Percentiles rank a stretch among this genome's conserved stretches.
phyloP scores from a whole-genome alignment of 1,140 invertebrate species.

The Euwallacea fornicatus region DNA sequence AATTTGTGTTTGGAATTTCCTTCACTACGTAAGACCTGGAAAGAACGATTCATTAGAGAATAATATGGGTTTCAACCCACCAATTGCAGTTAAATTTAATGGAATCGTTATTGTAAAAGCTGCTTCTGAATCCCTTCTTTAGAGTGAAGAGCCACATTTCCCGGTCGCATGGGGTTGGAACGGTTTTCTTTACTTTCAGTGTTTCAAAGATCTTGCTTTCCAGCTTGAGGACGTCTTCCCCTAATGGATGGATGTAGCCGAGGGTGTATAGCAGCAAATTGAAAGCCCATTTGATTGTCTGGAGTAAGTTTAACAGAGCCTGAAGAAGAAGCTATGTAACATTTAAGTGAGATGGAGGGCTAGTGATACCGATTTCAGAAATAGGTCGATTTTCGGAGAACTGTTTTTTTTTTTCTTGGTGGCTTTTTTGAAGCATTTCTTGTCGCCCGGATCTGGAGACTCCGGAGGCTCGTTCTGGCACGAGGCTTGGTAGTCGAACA shows the following conservation, averaged over 20 bases:
- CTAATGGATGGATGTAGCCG: neutral
- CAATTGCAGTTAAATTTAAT: slow-evolving; percentile 44
- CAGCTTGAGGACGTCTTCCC: slow-evolving; percentile 38
- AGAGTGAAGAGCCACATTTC: slow-evolving; percentile 58
- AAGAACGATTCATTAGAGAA: neutral
- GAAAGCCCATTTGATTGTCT: slow-evolving; percentile 8
- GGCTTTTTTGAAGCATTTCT: slow-evolving; percentile 25
- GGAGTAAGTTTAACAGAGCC: neutral
- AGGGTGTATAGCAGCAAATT: neutral
- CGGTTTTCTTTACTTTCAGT: slow-evolving; percentile 58
- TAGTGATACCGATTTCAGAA: slow-evolving; percentile 1
- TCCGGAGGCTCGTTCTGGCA: slow-evolving; percentile 57
- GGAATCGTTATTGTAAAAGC: slow-evolving; percentile 32
- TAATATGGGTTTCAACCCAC: slow-evolving; percentile 17
- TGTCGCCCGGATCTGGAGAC: slow-evolving; percentile 15
- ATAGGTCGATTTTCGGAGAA: slow-evolving; percentile 4
- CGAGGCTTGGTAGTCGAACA: slow-evolving; percentile 89
- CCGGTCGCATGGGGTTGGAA: slow-evolving; percentile 77
- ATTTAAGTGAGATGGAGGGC: neutral
- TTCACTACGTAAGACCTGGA: slow-evolving; percentile 78
- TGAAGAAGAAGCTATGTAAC: neutral
- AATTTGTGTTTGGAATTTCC: slow-evolving; percentile 77
- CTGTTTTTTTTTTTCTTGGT: slow-evolving; percentile 19
- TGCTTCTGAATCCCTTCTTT: slow-evolving; percentile 37
- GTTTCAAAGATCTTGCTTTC: slow-evolving; percentile 49